Conservation (phyloP, 1,140 invertebrate species). For the Bombyx mori region DNA sequence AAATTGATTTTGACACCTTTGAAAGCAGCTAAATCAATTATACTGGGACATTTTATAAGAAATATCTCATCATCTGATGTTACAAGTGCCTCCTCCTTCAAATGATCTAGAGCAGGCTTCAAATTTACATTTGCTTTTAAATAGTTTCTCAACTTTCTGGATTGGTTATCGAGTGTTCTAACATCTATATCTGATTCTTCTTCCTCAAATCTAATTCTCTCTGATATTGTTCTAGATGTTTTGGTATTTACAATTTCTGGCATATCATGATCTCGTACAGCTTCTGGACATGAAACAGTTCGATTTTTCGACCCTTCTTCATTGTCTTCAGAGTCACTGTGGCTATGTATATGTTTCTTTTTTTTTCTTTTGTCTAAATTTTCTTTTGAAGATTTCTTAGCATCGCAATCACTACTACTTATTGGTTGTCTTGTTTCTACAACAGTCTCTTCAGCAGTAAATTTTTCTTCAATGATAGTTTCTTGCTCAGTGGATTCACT, state of each 20-base stretch:
- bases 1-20: conserved; percentile 22
- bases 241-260: conserved; percentile 9
- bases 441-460: conserved; percentile 1
- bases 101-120: conserved; percentile 9
- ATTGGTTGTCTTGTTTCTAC: background rate
- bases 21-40: conserved; percentile 30
- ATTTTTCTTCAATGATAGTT: conserved; percentile 3
- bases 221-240: conserved; percentile 23
- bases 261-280: conserved; percentile 4
- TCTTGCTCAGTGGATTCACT: conserved; percentile 1
- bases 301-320: background rate
- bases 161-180: conserved; percentile 4
- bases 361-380: conserved; percentile 15
- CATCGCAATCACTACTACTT: background rate
- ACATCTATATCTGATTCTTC: conserved; percentile 14
- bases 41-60: conserved; percentile 39
- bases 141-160: conserved; percentile 23
- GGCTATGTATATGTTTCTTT: conserved; percentile 1
- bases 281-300: too few species aligned
- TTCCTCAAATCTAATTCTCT: conserved; percentile 40
- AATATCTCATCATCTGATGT: conserved; percentile 45
- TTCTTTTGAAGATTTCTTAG: conserved; percentile 19
- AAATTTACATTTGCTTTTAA: conserved; percentile 26
- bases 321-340: background rate
- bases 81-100: conserved; percentile 11